Conservation (phyloP, 1,140 invertebrate genomes). For the Notospermus geniculatus region DNA sequence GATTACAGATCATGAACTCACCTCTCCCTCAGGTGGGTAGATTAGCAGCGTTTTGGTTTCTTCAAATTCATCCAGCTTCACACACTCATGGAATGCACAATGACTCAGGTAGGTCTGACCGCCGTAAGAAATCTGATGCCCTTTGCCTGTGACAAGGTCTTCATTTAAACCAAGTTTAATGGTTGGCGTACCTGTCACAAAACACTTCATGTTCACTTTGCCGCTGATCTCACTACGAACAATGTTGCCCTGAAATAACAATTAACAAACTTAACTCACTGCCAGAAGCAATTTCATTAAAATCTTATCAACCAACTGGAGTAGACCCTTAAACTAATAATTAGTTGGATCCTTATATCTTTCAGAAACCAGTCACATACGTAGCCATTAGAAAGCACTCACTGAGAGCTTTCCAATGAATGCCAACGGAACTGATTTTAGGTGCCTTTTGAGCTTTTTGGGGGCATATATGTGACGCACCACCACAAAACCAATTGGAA, state of each 20-base stretch:
- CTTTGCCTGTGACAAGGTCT: constrained; percentile 28
- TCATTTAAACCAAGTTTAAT: constrained; percentile 46
- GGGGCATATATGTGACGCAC: too few relatives aligned
- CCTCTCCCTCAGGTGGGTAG: constrained; percentile 41
- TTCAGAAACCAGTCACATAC: too few relatives aligned
- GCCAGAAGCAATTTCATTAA: too few relatives aligned
- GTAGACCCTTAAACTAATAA: too few relatives aligned
- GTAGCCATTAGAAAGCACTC: too few relatives aligned
- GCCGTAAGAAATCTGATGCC: constrained; percentile 35
- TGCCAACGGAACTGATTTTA: too few relatives aligned
- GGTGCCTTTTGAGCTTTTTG: too few relatives aligned
- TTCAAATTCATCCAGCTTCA: constrained; percentile 36
- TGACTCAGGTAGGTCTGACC: constrained; percentile 36
- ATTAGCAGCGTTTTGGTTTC: constrained; percentile 29
- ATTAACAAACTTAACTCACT: too few relatives aligned
- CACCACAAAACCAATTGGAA: too few relatives aligned
- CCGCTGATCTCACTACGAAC: constrained; percentile 40
- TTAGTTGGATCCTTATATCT: too few relatives aligned
- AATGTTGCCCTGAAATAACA: constrained; percentile 39
- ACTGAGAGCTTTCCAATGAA: too few relatives aligned
- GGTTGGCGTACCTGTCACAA: constrained; percentile 38
- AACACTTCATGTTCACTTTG: constrained; percentile 46
- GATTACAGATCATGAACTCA: constrained; percentile 11
- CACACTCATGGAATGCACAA: constrained; percentile 43
- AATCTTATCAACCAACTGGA: too few relatives aligned